phyloP scores from a whole-genome alignment of 2,888 invertebrate species.

The Anthophora plumipes region DNA sequence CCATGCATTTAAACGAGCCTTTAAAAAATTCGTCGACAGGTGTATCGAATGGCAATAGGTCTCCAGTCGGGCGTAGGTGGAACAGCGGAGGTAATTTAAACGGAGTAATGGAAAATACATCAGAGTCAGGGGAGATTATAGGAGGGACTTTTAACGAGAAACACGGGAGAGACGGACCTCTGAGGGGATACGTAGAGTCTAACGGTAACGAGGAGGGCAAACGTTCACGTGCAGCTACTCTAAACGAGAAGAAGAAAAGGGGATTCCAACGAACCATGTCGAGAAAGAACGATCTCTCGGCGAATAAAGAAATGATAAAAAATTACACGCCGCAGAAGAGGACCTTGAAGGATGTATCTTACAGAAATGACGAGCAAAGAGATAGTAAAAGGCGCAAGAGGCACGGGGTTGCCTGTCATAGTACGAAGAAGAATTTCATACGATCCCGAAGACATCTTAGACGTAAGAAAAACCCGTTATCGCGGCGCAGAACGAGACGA shows the following conservation, averaged over 20 bases:
- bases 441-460: constrained; percentile 17
- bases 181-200: constrained; percentile 1
- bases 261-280: background rate
- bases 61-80: background rate
- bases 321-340: constrained; percentile 51
- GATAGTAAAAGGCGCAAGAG: background rate
- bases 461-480: background rate
- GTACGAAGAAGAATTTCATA: background rate
- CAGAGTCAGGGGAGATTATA: constrained; percentile 16
- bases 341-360: constrained; percentile 42
- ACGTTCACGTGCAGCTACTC: background rate
- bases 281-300: background rate
- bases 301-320: background rate
- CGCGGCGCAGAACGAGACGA: background rate
- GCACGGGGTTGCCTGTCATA: background rate
- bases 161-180: background rate
- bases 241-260: background rate
- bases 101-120: constrained; percentile 37
- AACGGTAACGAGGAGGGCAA: constrained; percentile 15
- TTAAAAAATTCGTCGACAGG: constrained; percentile 52
- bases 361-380: constrained; percentile 2
- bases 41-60: constrained; percentile 29
- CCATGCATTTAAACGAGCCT: constrained; percentile 58
- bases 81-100: constrained; percentile 38
- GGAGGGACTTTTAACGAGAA: constrained; percentile 34